These are phyloP conservation scores for Siphonodentalium dalli DNA, from an alignment of 2,888 invertebrate species.

Conservation along the genomic window DNA sequence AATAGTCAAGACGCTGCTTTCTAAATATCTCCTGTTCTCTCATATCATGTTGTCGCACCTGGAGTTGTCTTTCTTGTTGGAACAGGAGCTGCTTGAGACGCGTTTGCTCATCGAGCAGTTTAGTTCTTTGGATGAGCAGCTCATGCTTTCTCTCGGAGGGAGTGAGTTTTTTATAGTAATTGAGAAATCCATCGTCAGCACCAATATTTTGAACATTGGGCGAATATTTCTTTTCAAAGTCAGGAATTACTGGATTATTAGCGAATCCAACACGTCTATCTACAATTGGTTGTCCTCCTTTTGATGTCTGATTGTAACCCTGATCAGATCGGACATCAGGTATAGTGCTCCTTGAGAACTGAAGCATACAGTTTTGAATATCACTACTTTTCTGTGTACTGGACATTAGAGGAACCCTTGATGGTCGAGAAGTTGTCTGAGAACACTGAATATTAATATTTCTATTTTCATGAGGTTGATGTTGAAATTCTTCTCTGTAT, in stretches of 20 bases:
- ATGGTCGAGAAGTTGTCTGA: conserved; percentile 24
- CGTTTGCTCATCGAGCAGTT: conserved; percentile 46
- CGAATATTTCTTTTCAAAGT: conserved; percentile 26
- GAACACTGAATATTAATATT: too few species aligned
- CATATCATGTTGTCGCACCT: conserved; percentile 32
- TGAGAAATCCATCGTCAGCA: conserved; percentile 33
- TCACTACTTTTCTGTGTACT: conserved; percentile 56
- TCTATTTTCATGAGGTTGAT: too few species aligned
- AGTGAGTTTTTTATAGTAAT: conserved; percentile 41
- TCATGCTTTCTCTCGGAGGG: conserved; percentile 41
- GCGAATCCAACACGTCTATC: conserved; percentile 34
- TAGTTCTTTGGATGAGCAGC: conserved; percentile 41
- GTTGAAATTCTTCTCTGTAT: too few species aligned
- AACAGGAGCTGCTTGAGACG: conserved; percentile 37
- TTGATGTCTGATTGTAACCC: too few species aligned
- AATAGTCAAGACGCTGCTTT: too few species aligned
- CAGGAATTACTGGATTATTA: conserved; percentile 28
- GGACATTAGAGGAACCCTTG: conserved; percentile 47
- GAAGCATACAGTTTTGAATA: conserved; percentile 34
- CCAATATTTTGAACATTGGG: conserved; percentile 27
- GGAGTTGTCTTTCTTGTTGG: conserved; percentile 43
- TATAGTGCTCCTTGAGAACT: conserved; percentile 11
- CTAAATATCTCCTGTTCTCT: too few species aligned
- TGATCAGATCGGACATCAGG: too few species aligned
- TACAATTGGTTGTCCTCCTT: conserved; percentile 2